phyloP scores from a whole-genome alignment of 2,113 vertebrate genomes.

The Sciurus niger region DNA sequence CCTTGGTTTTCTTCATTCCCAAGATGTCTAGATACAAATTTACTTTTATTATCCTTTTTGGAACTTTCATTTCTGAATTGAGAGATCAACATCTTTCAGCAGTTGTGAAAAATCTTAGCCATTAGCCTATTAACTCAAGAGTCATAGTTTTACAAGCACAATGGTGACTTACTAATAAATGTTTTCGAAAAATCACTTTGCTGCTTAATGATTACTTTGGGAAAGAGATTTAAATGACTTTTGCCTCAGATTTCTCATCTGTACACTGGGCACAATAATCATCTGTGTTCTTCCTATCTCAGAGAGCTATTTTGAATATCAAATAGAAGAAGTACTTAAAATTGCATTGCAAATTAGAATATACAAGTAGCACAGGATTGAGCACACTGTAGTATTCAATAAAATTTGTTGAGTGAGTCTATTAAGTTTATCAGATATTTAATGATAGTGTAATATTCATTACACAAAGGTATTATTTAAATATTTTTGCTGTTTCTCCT shows the following conservation, averaged over 20 bases:
- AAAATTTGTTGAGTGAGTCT: constrained; percentile 13
- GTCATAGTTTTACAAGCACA: background rate
- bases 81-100: background rate
- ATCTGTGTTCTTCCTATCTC: background rate
- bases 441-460: background rate
- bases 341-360: constrained; percentile 32
- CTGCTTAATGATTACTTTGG: constrained; percentile 17
- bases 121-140: background rate
- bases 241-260: constrained; percentile 2
- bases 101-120: constrained; percentile 32
- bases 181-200: background rate
- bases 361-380: background rate
- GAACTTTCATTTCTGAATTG: constrained; percentile 31
- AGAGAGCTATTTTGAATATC: constrained; percentile 20
- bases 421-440: constrained; percentile 35
- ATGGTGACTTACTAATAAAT: background rate
- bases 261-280: background rate
- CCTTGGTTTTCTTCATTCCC: constrained; percentile 58
- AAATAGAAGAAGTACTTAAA: constrained; percentile 25
- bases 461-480: background rate
- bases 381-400: background rate
- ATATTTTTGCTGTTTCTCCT: constrained; percentile 6
- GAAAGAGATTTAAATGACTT: constrained; percentile 21
- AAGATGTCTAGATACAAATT: constrained; percentile 20
- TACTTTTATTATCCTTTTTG: constrained; percentile 28